phyloP scores from a whole-genome alignment of 2,888 invertebrate species.

The Eledona agricola region DNA sequence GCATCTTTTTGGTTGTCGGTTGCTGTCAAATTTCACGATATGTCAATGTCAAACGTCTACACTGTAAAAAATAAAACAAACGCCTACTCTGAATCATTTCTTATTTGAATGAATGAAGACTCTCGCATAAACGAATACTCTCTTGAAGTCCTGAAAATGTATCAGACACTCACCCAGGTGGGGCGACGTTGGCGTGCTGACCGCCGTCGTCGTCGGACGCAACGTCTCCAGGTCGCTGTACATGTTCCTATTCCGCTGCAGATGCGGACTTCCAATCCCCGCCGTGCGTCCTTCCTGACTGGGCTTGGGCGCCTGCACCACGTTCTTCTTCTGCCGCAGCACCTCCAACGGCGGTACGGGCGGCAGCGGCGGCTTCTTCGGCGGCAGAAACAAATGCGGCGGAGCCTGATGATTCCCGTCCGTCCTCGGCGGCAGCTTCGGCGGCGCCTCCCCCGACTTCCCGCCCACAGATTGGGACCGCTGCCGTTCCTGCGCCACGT shows the following conservation, averaged over 20 bases:
- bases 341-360: conserved; percentile 74
- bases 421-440: conserved; percentile 67
- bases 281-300: conserved; percentile 66
- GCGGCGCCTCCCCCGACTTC: conserved; percentile 58
- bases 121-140: too few species aligned
- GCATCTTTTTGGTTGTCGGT: too few species aligned
- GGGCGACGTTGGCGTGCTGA: conserved; percentile 62
- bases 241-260: conserved; percentile 68
- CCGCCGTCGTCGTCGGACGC: conserved; percentile 54
- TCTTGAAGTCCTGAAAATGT: too few species aligned
- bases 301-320: conserved; percentile 54
- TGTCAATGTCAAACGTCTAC: too few species aligned
- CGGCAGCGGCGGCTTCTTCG: conserved; percentile 78
- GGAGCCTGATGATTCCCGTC: conserved; percentile 61
- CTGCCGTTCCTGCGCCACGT: conserved; percentile 62
- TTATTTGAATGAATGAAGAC: too few species aligned
- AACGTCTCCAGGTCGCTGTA: conserved; percentile 69
- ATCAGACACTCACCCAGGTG: conserved; percentile 53
- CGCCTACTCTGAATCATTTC: too few species aligned
- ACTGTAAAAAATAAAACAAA: too few species aligned
- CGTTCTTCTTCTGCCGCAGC: conserved; percentile 66
- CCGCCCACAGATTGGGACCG: conserved; percentile 66
- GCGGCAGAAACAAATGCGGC: conserved; percentile 68
- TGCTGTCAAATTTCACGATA: too few species aligned
- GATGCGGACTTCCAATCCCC: conserved; percentile 71